Evolutionary conservation across 2,888 invertebrate species (phyloP).

Genomic region (Amiota minor): DNA sequence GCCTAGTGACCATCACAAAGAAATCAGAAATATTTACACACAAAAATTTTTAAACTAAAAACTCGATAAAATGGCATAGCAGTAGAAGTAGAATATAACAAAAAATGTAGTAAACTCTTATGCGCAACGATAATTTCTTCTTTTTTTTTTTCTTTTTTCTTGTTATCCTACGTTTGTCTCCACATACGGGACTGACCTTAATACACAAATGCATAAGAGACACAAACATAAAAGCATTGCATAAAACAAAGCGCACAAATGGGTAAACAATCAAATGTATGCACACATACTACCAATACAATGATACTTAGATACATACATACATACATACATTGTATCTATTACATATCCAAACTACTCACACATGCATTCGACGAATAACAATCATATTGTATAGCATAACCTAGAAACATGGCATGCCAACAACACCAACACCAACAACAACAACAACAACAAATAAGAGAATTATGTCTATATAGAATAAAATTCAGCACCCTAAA

Average conservation of each 20-base stretch:
- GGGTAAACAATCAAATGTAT: neutral
- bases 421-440: constrained; percentile 4
- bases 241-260: constrained; percentile 14
- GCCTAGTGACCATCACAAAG: too few relatives aligned
- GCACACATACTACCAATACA: neutral
- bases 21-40: constrained; percentile 22
- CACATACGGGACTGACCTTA: constrained; percentile 23
- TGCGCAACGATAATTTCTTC: constrained; percentile 31
- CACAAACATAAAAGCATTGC: constrained; percentile 1
- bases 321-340: too few relatives aligned
- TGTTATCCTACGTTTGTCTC: too few relatives aligned
- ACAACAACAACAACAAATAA: constrained; percentile 24
- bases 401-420: constrained; percentile 26
- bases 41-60: constrained; percentile 16
- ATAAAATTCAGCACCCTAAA: neutral
- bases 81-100: neutral
- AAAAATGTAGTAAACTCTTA: constrained; percentile 14
- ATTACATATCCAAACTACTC: neutral
- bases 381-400: constrained; percentile 6
- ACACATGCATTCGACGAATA: constrained; percentile 3
- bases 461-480: constrained; percentile 19
- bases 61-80: neutral
- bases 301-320: neutral
- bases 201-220: constrained; percentile 22
- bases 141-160: neutral